Conservation (phyloP, 2,113 vertebrate species). For the Hydrochoerus hydrochaeris region DNA sequence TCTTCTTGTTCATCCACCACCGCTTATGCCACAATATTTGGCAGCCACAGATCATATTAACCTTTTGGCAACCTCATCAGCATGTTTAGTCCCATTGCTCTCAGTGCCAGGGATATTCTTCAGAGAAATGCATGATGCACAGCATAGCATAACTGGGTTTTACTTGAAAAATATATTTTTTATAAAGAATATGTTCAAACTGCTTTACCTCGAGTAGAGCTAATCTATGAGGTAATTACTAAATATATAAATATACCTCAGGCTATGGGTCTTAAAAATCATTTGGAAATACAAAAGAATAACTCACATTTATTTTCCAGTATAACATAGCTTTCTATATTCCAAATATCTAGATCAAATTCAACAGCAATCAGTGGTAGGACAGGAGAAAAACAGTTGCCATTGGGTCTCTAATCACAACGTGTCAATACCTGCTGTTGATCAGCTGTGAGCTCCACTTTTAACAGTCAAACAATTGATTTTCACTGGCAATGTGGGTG, state of each 20-base stretch:
- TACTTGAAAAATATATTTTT: conserved; percentile 39
- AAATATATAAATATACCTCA: neutral
- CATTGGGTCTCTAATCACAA: neutral
- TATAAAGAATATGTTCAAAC: neutral
- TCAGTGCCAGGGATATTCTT: conserved; percentile 37
- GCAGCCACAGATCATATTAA: conserved; percentile 32
- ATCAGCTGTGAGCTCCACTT: conserved; percentile 34
- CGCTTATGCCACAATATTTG: neutral
- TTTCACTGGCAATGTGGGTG: neutral
- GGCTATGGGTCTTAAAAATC: neutral
- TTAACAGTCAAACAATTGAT: conserved; percentile 51
- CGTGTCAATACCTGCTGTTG: conserved; percentile 10
- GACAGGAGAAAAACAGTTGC: neutral
- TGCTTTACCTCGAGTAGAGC: neutral
- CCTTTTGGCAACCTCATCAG: conserved; percentile 46
- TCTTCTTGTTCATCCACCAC: conserved; percentile 40
- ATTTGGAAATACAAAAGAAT: neutral
- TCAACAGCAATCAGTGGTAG: neutral
- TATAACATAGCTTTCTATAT: neutral
- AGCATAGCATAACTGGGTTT: conserved; percentile 19
- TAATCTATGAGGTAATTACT: conserved; percentile 2
- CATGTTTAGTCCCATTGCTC: conserved; percentile 33
- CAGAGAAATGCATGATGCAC: conserved; percentile 10
- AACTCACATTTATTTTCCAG: neutral
- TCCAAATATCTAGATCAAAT: conserved; percentile 40